Evolutionary conservation across 2,797 vertebrate species (phyloP), one percentile per base, ranked within the genome.

Genomic region (Xiphophorus birchmanni): DNA sequence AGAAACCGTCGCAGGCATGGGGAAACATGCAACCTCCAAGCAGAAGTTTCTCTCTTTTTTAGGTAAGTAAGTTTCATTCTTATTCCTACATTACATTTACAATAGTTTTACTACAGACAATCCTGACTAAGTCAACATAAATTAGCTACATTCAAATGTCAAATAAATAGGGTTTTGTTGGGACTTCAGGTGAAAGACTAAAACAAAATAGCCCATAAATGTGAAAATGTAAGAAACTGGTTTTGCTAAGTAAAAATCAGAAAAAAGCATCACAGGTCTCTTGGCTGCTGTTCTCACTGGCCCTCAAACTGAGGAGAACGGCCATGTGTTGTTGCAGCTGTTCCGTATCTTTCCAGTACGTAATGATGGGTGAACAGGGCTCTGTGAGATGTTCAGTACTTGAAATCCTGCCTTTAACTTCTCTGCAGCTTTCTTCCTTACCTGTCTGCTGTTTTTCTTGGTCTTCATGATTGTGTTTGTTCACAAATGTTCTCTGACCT

Each of bases 141-240:
- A 40, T 67, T 65, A 18, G 9, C 65, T 40, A 40, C 65, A 67
- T 67, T 67, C 35, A 67, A 69, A 69, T 69, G 67, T 69, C 21
- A 44, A 69, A 42, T 17, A 26, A 69, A 26, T 21, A 21, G 29
- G 17, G 35, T 37, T 65, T 65, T 18, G 6, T 17, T 32, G 13
- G 58, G 13, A 32, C n/a, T 63, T 29, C 29, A 15, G 15, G 29
- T 32, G n/a, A 63, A 60, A 60, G 29, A 17, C 58, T 29, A 60
- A 32, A 13, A 60, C 58, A 60, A 60, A 60, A 13, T 63, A 35
- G 29, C n/a, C 60, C 32, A 37, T 21, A 21, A 21, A 71, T 13
- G 11, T 71, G 10, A n/a, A 42, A 44, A 1, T 23, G 2, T 42
- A 44, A 18, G 18, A 11, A 69, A 69, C 35, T 10, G 35, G 60